Percentiles rank a stretch among this genome's conserved stretches.
phyloP scores from a whole-genome alignment of 1,140 invertebrate genomes.

The Ostrea denselamellosa region DNA sequence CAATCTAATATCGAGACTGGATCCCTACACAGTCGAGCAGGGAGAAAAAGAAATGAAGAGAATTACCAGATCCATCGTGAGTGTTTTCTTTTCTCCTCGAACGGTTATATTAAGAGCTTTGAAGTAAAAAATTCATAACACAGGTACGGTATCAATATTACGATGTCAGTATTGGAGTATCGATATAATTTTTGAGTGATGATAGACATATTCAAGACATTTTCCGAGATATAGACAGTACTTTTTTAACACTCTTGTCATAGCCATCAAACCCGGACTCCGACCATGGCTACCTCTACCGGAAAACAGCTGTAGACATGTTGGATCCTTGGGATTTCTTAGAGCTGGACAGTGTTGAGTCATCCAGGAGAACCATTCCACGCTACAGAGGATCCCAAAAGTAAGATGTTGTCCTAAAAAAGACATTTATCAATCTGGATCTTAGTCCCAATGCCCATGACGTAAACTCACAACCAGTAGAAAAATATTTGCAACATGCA shows the following conservation, averaged over 20 bases:
- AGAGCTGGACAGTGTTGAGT: slow-evolving; percentile 34
- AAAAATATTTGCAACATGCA: too few species aligned
- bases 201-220: too few species aligned
- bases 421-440: not conserved
- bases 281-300: not conserved
- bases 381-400: slow-evolving; percentile 29
- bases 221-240: too few species aligned
- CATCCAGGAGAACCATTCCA: slow-evolving; percentile 30
- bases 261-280: slow-evolving; percentile 15
- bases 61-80: slow-evolving; percentile 11
- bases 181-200: too few species aligned
- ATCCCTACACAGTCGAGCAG: not conserved
- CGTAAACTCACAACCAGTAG: too few species aligned
- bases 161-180: too few species aligned
- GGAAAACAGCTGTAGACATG: slow-evolving; percentile 15
- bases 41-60: slow-evolving; percentile 31
- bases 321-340: slow-evolving; percentile 37
- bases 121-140: too few species aligned
- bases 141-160: too few species aligned
- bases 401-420: not conserved
- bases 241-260: not conserved
- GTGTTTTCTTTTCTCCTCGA: not conserved
- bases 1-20: not conserved
- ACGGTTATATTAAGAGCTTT: not conserved
- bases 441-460: too few species aligned